These are phyloP conservation scores for Anastatus disparis DNA, from an alignment of 1,140 invertebrate genomes.

Conservation along the genomic window DNA sequence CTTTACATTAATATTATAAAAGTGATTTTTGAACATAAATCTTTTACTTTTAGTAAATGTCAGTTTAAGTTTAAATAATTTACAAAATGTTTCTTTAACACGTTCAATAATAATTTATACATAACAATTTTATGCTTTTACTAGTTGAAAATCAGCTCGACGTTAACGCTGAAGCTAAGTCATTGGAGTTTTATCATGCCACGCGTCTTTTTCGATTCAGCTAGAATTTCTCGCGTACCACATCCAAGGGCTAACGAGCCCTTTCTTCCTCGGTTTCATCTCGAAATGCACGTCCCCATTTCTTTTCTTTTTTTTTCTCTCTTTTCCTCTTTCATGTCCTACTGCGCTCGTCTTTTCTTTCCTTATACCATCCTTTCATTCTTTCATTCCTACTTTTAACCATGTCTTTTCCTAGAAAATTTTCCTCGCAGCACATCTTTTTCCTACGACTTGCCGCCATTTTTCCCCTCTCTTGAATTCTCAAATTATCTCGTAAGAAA, in stretches of 20 bases:
- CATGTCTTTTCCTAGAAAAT: background rate
- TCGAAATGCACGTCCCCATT: conserved; percentile 51
- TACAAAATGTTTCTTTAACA: no score
- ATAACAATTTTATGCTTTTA: no score
- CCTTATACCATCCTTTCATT: background rate
- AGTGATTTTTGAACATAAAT: no score
- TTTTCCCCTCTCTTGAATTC: conserved; percentile 49
- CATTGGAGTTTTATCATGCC: no score
- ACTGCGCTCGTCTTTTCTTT: conserved; percentile 21
- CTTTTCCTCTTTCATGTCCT: background rate
- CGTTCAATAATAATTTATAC: no score
- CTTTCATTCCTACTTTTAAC: conserved; percentile 18
- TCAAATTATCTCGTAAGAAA: conserved; percentile 63
- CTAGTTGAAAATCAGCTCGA: no score
- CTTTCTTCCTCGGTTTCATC: conserved; percentile 50
- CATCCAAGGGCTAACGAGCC: conserved; percentile 48
- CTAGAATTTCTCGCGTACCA: conserved; percentile 38
- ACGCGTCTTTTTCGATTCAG: conserved; percentile 45
- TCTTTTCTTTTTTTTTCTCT: conserved; percentile 10
- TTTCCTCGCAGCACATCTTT: no score
- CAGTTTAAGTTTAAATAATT: no score
- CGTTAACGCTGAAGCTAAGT: no score
- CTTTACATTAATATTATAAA: no score
- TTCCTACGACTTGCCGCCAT: conserved; percentile 41
- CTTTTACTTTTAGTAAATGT: no score